Evolutionary conservation across 2,888 invertebrate genomes (phyloP).

Genomic region (Euplagia quadripunctaria): DNA sequence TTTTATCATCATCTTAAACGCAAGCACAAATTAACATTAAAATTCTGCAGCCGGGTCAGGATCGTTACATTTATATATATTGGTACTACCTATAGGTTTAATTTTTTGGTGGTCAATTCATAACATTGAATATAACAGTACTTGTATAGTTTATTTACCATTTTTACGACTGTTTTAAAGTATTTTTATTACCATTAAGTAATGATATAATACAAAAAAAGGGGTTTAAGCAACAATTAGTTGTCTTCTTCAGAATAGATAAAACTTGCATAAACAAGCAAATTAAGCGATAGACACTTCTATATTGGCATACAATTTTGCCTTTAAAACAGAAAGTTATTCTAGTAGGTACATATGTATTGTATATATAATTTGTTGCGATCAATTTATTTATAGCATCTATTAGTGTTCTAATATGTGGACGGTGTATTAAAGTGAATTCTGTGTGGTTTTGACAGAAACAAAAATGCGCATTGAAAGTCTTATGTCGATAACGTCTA

Average conservation of each 20-base stretch:
- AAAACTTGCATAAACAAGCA: too few relatives aligned
- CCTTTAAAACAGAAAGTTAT: not conserved
- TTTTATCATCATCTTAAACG: conserved; percentile 39
- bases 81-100: not conserved
- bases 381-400: too few relatives aligned
- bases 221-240: not conserved
- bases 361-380: not conserved
- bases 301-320: too few relatives aligned
- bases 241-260: not conserved
- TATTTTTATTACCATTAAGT: not conserved
- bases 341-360: not conserved
- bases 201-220: not conserved
- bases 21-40: not conserved
- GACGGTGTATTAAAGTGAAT: too few relatives aligned
- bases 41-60: not conserved
- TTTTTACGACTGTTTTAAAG: too few relatives aligned
- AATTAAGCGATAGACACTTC: too few relatives aligned
- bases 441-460: too few relatives aligned
- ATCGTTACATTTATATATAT: not conserved
- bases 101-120: not conserved
- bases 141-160: not conserved
- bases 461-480: too few relatives aligned
- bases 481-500: too few relatives aligned
- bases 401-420: too few relatives aligned
- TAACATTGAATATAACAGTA: not conserved